These are phyloP conservation scores for Molossus alvarezi DNA, from an alignment of 2,797 vertebrate genomes.

Conservation along the genomic window DNA sequence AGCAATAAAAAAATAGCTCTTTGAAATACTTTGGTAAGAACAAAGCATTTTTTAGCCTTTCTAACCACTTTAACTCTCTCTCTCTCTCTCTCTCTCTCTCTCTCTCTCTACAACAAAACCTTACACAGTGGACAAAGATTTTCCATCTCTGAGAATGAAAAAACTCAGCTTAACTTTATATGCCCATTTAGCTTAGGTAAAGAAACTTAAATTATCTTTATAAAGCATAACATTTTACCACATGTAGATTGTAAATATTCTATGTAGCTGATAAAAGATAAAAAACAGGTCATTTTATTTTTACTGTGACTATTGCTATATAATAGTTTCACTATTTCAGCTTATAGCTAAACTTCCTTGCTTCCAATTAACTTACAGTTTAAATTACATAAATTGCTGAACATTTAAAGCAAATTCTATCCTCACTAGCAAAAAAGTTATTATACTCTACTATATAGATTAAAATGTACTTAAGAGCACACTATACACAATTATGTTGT, in stretches of 20 bases:
- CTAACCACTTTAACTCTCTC: background rate
- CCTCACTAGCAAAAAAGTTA: background rate
- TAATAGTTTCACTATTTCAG: background rate
- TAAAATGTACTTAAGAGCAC: background rate
- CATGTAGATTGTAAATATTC: background rate
- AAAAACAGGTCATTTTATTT: constrained; percentile 17
- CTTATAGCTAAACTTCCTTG: constrained; percentile 11
- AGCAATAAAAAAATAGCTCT: background rate
- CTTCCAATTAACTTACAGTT: constrained; percentile 18
- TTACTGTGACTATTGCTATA: background rate
- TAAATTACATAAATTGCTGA: background rate
- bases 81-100: too few relatives aligned
- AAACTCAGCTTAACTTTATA: background rate
- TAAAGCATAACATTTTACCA: background rate
- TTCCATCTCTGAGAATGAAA: background rate
- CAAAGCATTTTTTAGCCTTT: background rate
- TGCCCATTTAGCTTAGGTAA: constrained; percentile 39
- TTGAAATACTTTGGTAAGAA: constrained; percentile 32
- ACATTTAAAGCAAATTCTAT: constrained; percentile 46
- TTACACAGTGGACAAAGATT: background rate
- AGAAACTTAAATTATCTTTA: constrained; percentile 38
- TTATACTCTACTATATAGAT: background rate
- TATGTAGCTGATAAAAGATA: constrained; percentile 29
- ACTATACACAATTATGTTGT: background rate
- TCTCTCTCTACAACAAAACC: background rate